Base-by-base conservation (phyloP, 2,888 invertebrate species). In the Subacronicta megacephala region DNA sequence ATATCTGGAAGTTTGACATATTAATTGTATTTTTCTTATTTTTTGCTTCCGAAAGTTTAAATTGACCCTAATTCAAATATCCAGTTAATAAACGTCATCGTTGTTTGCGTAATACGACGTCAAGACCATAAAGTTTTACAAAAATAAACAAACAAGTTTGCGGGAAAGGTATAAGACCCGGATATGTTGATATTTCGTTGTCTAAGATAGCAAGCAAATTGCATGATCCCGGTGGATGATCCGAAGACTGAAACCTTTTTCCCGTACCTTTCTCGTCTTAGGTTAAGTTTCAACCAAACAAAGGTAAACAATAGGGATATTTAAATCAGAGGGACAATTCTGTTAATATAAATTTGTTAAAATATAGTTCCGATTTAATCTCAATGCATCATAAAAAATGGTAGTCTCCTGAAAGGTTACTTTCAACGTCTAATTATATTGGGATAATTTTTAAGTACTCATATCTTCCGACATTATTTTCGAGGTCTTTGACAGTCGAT, bases 401-500 rank as follows among this genome's bases (percentile, higher is more conserved):
- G n/a, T n/a, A n/a, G n/a, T n/a, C n/a, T n/a, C n/a, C n/a, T n/a
- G n/a, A n/a, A n/a, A n/a, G n/a, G n/a, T n/a, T n/a, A n/a, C n/a
- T n/a, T n/a, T n/a, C n/a, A n/a, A n/a, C n/a, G n/a, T n/a, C n/a
- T n/a, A n/a, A n/a, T n/a, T n/a, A n/a, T n/a, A n/a, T n/a, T n/a
- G n/a, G n/a, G n/a, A n/a, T n/a, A n/a, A n/a, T n/a, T n/a, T n/a
- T n/a, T n/a, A n/a, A n/a, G n/a, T n/a, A n/a, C n/a, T 9, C 13
- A 6, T 26, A 9, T 29, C n/a, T 7, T 12, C 7, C 6, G 16
- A 29, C 33, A 10, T 12, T 10, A 63, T 57, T 70, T 44, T 23
- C 3, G 7, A 29, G 45, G 45, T 84, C 86, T 59, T 59, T 37
- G 64, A 63, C 65, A 70, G 65, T 51, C 70, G 65, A 66, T 65